Evolutionary conservation across 2,888 invertebrate genomes (phyloP).

Genomic region (Hoplodrina ambigua): DNA sequence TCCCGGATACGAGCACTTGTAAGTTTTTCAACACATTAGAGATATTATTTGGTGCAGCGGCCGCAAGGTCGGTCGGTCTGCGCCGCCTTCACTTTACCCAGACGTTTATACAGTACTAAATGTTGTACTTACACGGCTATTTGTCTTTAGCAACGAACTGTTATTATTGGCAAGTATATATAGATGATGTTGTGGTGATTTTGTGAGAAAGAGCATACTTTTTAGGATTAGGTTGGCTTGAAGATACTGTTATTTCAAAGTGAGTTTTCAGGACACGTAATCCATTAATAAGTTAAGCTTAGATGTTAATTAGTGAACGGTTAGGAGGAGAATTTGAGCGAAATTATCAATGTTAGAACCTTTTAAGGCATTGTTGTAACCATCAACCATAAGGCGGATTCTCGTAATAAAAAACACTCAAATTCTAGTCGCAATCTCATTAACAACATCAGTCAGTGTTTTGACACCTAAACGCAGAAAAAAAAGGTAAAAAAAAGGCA

Average conservation of each 20-base stretch:
- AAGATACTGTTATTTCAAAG: too few species aligned
- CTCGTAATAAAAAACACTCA: too few species aligned
- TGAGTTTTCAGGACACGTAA: background rate
- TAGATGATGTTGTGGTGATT: background rate
- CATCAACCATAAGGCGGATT: too few species aligned
- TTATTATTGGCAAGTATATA: background rate
- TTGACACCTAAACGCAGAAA: too few species aligned
- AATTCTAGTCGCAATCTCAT: too few species aligned
- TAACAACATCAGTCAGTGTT: too few species aligned
- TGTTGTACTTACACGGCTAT: conserved; percentile 33
- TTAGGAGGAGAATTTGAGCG: too few species aligned
- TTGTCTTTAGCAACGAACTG: conserved; percentile 23
- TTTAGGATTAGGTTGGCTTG: too few species aligned
- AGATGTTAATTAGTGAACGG: background rate
- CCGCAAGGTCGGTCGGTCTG: conserved; percentile 55
- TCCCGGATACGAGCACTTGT: conserved; percentile 50
- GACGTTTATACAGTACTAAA: conserved; percentile 24
- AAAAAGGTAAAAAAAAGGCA: too few species aligned
- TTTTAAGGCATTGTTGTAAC: background rate
- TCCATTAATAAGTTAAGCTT: background rate
- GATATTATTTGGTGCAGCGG: conserved; percentile 54
- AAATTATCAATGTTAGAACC: background rate
- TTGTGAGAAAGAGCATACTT: background rate
- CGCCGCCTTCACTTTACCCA: conserved; percentile 53
- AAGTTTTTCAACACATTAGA: conserved; percentile 57